Evolutionary conservation across 2,797 vertebrate genomes (phyloP), one percentile per base, ranked within the genome.

Genomic region (Amblyopsis hoosieri): DNA sequence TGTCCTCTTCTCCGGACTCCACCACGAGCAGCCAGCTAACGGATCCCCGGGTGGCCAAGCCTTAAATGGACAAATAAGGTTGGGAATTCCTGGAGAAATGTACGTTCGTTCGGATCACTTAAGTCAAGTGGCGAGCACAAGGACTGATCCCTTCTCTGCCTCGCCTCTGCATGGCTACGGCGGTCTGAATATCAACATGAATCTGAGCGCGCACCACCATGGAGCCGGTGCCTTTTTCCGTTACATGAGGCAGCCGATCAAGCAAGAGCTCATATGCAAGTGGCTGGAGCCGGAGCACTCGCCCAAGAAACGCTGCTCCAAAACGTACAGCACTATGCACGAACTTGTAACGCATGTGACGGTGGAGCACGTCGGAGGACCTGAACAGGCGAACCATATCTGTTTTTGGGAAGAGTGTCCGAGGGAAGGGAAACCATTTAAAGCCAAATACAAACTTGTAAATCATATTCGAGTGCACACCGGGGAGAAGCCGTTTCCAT

Each of bases 371-470:
- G 96, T 98, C 75, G 97, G 97, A 66, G 96, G 97, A 92, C 96
- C 97, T 5, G 97, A 98, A 89, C 96, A 97, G 79, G 92, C 91
- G 83, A 97, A 94, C 84, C 97, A 98, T 82, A 93, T 98, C 70
- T 98, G 96, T 82, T 97, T 96, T 90, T 98, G 96, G 97, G 96
- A 99, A 94, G 97, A 98, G 82, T 99, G 97, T 94, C 95, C 94
- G 6, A 89, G 97, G 78, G 95, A 98, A 92, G 97, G 97, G 76
- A 98, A 98, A 74, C 95, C 97, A 54, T 99, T 98, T 91, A 99
- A 99, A 93, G 97, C 97, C 89, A 99, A 99, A 92, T 99, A 99
- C 78, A 99, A 98, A 94, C 96, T 98, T 84, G 97, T 99, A 78
- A 99, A 99, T 93, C 97, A 99, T 89, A 98, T 99, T 89, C 92